Evolutionary conservation across 1,140 invertebrate genomes (phyloP), one percentile per base, ranked within the genome.

Genomic region (Lordiphosa clarofinis): DNA sequence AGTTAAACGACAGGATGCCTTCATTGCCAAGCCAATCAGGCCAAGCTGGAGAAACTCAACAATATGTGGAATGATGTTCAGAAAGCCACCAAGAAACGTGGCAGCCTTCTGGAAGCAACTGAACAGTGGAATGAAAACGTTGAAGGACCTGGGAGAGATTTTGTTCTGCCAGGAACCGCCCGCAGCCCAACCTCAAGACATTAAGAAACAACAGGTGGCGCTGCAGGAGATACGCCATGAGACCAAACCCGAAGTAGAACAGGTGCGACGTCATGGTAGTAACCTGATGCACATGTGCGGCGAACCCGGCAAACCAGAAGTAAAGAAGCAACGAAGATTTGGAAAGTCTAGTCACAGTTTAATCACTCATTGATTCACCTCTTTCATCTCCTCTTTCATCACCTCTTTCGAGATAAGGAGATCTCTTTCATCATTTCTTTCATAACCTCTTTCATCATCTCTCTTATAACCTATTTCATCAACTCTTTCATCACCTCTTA

Each of bases 271-370:
- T 69, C 97, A 95, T 43, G 98, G 98, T 10, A 95, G 95, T 33
- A 95, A 96, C 72, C 91, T 99, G 66, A 97, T 99, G 94, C 94
- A 94, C 50, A 90, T 99, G 33, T 97, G 97, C 88, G 97, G 97
- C 5, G 97, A 99, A 75, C 95, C 96, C 10, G 98, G 99, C 86
- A 98, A 98, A 90, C 97, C 97, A 0, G 98, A 99, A 90, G 97
- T 99, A 0, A 96, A 98, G 89, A 99, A 99, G 87, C 96, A 97
- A 99, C 86, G 97, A 99, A 89, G 97, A 99, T 88, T 89, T 98
- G 61, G 97, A 99, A n/a, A n/a, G n/a, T n/a, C n/a, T n/a, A n/a
- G n/a, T n/a, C n/a, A n/a, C n/a, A n/a, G n/a, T n/a, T n/a, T n/a
- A n/a, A n/a, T n/a, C n/a, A n/a, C n/a, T n/a, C n/a, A n/a, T n/a